Evolutionary conservation across 2,797 vertebrate species (phyloP).

Genomic region (Babyrousa celebensis): DNA sequence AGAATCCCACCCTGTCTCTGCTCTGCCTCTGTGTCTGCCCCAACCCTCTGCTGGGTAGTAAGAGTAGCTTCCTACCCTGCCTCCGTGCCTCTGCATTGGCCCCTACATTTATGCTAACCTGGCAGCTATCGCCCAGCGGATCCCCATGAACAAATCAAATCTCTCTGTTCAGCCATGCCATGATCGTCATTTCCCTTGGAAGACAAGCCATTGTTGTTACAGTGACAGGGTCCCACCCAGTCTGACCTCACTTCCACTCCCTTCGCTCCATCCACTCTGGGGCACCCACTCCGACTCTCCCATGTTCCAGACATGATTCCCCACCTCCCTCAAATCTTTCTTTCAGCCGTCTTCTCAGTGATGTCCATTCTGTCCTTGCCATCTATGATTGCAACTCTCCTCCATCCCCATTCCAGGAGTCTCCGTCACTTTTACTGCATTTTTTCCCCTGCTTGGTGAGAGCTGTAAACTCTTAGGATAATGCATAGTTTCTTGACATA

Average conservation of each 20-base stretch:
- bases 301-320: background rate
- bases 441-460: background rate
- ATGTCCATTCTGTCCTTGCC: background rate
- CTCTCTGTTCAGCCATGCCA: background rate
- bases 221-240: background rate
- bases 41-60: background rate
- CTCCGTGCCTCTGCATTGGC: background rate
- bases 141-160: background rate
- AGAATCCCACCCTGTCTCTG: background rate
- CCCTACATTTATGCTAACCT: background rate
- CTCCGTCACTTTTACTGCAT: background rate
- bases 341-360: background rate
- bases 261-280: background rate
- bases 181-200: background rate
- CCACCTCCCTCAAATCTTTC: background rate
- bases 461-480: background rate
- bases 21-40: background rate
- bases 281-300: accelerated
- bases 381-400: background rate
- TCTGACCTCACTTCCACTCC: background rate
- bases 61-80: background rate
- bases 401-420: background rate
- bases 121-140: background rate
- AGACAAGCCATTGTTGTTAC: background rate
- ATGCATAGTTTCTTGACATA: background rate